Base-by-base conservation (phyloP, 1,140 invertebrate species). In the Tetragonula clypearis region DNA sequence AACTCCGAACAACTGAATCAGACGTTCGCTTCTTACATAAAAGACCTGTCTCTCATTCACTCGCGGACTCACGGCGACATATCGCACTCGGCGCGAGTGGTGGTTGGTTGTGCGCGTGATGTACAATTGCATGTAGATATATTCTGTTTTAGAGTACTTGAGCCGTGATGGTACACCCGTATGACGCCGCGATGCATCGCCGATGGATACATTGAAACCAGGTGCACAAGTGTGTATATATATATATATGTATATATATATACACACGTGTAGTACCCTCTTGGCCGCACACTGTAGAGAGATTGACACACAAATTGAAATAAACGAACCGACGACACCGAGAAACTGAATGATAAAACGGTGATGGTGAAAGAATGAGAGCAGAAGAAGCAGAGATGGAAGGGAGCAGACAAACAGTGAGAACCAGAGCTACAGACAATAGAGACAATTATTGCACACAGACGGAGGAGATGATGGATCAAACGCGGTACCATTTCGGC, bases 381-480 rank as follows among this genome's bases (percentile, higher is more conserved):
- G 35, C 65, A 66, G 68, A 65, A 71, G 82, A 78, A 77, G 9
- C 14, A 30, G 26, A 19, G 65, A 26, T 23, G 53, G 49, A 71
- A 41, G 49, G n/a, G 74, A 71, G 26, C 55, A 35, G 35, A 83
- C n/a, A 85, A 88, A 90, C 83, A 79, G 82, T 55, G 73, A 82
- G 81, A 84, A 80, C 81, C 81, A 80, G 79, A 80, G 79, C 71
- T 53, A 80, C 78, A 68, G 76, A 87, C 85, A 81, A 89, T 86
- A 82, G 82, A 87, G 87, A 88, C 89, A 91, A 91, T 91, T 91
- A 91, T 90, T 89, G 81, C 83, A 87, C 85, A 76, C 84, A 84
- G 73, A 85, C 71, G 78, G 75, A 66, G 69, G 72, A 75, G 84
- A 90, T 86, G 86, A 92, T 85, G 82, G 80, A 91, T 91, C 89